Base-by-base conservation (phyloP, 2,797 vertebrate species). In the Gephyroberyx darwinii region DNA sequence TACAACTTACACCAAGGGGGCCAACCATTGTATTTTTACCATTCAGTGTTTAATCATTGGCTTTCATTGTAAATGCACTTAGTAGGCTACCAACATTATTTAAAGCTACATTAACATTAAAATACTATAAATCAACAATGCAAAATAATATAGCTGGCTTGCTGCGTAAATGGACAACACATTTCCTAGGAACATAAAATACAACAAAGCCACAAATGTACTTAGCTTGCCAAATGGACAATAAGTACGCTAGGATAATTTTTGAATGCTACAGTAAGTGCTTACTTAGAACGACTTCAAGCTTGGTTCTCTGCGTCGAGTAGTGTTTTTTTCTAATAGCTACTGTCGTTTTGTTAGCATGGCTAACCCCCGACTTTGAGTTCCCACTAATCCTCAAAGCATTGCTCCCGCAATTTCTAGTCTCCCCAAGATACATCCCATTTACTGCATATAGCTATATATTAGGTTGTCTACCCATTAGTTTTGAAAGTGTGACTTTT, bases 191-290 rank as follows among this genome's bases (percentile, higher is more conserved):
- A 69, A 48, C 4, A 64, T 22, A 54, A 68, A 63, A 62, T 50
- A 20, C 39, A 64, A 35, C 31, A 47, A 19, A 16, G 7, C n/a
- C n/a, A 65, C 35, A 30, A 59, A 43, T 61, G 50, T 35, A 65
- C 2, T 14, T 54, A 54, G 3, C 13, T 16, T 39, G 37, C 35
- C 14, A 37, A 51, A 41, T 30, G 13, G 22, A 33, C 16, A 39
- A 70, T 72, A 47, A 75, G 80, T 74, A 58, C 56, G 61, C 6
- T 48, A 64, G 26, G 12, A 43, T 2, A 4, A 10, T 9, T 16
- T 62, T 8, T 65, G 55, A 65, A 75, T 71, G 75, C 71, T 58
- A 5, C 47, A 72, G 0, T 31, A 62, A 53, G 39, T 57, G 47
- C 7, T 19, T n/a, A 4, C 61, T 22, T 26, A 26, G 26, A 26